Conservation (phyloP, 2,797 vertebrate genomes). For the Bradypodion pumilum region DNA sequence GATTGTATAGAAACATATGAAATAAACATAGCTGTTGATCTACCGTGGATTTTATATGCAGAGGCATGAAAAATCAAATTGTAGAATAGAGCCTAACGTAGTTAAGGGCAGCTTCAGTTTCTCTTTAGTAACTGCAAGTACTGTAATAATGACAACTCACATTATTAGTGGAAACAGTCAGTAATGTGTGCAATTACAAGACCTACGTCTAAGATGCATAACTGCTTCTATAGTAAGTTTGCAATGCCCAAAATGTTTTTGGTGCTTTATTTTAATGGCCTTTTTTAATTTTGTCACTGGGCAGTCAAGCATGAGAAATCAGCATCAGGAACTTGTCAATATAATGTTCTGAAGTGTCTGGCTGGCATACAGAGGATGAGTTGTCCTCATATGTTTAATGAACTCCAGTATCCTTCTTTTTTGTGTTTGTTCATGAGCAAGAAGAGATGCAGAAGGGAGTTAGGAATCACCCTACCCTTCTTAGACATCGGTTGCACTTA, state of each 20-base stretch:
- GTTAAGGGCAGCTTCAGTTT: background rate
- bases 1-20: background rate
- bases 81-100: background rate
- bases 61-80: background rate
- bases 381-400: background rate
- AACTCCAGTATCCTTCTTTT: background rate
- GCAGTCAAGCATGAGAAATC: background rate
- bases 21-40: background rate
- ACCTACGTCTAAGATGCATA: background rate
- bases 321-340: background rate
- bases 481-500: no score
- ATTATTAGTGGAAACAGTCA: background rate
- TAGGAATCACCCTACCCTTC: no score
- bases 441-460: no score
- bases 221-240: slow-evolving; percentile 4
- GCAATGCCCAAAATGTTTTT: background rate
- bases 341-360: background rate
- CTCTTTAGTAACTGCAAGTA: background rate
- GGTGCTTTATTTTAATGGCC: background rate
- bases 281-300: background rate
- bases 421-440: background rate
- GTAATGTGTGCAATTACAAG: no score
- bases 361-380: background rate
- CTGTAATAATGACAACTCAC: background rate
- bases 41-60: background rate